Evolutionary conservation across 2,113 vertebrate genomes (phyloP).

Genomic region (Passer montanus): DNA sequence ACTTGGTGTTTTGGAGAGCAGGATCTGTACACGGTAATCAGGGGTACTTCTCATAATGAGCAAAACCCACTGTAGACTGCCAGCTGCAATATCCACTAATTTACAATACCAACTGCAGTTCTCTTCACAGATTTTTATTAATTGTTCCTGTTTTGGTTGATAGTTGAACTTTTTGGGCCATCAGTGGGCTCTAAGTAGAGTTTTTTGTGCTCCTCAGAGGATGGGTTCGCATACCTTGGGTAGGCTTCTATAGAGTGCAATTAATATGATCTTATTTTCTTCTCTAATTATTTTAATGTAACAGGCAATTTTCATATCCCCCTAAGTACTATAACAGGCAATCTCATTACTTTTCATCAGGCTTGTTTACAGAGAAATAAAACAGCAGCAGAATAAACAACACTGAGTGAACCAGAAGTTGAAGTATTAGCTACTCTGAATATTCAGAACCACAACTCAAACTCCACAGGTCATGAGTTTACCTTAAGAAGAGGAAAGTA

Average conservation of each 20-base stretch:
- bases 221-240: not conserved
- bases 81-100: not conserved
- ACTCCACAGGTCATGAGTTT: not conserved
- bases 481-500: not conserved
- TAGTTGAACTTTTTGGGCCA: not conserved
- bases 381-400: slow-evolving; percentile 1
- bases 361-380: slow-evolving; percentile 27
- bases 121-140: not conserved
- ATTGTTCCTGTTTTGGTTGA: not conserved
- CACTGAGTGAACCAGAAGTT: not conserved
- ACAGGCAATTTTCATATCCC: slow-evolving; percentile 9
- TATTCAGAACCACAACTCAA: not conserved
- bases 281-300: slow-evolving; percentile 40
- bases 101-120: not conserved
- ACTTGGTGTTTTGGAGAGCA: not conserved
- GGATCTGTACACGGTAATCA: not conserved
- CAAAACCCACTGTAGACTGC: not conserved
- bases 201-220: not conserved
- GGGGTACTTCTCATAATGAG: not conserved
- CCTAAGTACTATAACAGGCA: not conserved
- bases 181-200: not conserved
- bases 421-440: not conserved
- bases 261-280: slow-evolving; percentile 5
- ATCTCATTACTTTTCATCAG: slow-evolving; percentile 30
- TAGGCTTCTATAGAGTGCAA: not conserved